A percentile compares a stretch with the other conserved stretches of the same genome.
Conservation (phyloP, 1,140 invertebrate genomes). For the Aphis gossypii region DNA sequence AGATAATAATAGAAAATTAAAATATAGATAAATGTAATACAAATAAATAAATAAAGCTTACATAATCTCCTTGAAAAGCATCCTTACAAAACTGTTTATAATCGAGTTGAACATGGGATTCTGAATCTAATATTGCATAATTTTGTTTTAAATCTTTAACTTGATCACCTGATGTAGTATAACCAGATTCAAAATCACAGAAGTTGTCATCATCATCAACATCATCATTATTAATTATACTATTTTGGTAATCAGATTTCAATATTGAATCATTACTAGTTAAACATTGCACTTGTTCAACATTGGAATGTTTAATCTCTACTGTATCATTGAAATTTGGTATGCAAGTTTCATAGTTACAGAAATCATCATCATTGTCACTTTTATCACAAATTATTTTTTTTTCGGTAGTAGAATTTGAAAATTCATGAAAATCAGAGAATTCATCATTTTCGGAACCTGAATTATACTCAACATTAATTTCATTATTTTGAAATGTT, state of each 20-base stretch:
- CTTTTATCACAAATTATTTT: background rate
- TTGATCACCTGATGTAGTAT: background rate
- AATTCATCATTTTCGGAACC: constrained; percentile 42
- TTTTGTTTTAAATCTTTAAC: background rate
- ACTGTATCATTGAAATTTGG: background rate
- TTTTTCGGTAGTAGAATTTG: background rate
- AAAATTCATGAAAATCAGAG: constrained; percentile 45
- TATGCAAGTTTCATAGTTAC: background rate
- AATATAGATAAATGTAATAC: background rate
- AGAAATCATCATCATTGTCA: background rate
- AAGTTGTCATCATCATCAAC: constrained; percentile 10
- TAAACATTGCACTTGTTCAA: background rate
- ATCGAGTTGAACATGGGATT: background rate
- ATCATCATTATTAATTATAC: background rate
- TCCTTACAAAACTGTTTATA: constrained; percentile 43
- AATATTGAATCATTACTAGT: background rate
- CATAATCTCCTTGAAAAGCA: constrained; percentile 40
- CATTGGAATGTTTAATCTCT: background rate
- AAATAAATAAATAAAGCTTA: background rate
- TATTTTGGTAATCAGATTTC: background rate
- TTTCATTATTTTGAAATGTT: background rate
- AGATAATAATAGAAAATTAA: background rate
- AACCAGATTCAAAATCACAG: constrained; percentile 44
- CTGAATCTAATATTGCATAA: background rate
- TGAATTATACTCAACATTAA: constrained; percentile 6